Evolutionary conservation across 2,888 invertebrate genomes (phyloP).

Genomic region (Andrena trimmerana): DNA sequence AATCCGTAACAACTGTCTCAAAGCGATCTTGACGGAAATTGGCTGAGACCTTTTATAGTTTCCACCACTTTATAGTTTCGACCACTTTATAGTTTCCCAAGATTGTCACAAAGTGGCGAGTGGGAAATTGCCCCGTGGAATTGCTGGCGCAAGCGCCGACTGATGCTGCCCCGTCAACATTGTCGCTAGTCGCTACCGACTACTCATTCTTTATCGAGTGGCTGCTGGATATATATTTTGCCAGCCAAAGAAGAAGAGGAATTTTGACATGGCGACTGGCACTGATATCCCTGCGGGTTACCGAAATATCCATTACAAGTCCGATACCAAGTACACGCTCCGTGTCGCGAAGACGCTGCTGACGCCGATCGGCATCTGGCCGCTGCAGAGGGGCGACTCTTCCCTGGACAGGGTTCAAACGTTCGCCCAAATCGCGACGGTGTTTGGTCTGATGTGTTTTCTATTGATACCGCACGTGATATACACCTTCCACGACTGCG

Average conservation of each 20-base stretch:
- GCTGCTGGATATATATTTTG: not conserved
- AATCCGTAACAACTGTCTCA: not conserved
- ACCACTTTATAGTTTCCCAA: not conserved
- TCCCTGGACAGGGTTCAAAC: slow-evolving; percentile 56
- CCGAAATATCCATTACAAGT: slow-evolving; percentile 69
- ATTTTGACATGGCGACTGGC: not conserved
- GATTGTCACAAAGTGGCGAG: not conserved
- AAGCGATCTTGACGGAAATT: not conserved
- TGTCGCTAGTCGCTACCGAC: not conserved
- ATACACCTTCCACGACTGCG: slow-evolving; percentile 79
- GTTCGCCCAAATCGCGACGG: slow-evolving; percentile 67
- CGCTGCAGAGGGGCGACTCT: slow-evolving; percentile 73
- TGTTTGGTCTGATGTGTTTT: slow-evolving; percentile 79
- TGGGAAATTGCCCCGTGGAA: slow-evolving; percentile 6
- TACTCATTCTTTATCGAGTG: too few species aligned
- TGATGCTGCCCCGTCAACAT: too few species aligned
- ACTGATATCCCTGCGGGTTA: not conserved
- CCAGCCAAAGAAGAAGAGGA: not conserved
- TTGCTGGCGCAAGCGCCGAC: slow-evolving; percentile 51
- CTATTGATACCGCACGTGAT: slow-evolving; percentile 78
- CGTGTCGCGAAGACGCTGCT: slow-evolving; percentile 75
- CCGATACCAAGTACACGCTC: slow-evolving; percentile 76
- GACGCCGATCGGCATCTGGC: slow-evolving; percentile 81
- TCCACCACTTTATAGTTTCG: not conserved
- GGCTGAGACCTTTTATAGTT: not conserved